Conservation (phyloP, 2,113 vertebrate genomes). For the Otis tarda region DNA sequence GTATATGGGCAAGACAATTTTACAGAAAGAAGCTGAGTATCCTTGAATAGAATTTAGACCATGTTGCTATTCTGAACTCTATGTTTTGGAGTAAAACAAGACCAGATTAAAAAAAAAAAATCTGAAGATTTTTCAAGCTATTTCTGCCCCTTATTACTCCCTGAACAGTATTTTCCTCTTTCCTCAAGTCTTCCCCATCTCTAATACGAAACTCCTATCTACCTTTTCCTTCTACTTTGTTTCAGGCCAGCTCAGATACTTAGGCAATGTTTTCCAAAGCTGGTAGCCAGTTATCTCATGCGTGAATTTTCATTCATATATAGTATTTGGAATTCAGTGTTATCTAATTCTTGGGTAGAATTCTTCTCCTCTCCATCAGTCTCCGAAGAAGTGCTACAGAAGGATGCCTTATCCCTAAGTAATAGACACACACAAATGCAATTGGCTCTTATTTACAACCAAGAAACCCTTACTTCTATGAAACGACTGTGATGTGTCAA, state of each 20-base stretch:
- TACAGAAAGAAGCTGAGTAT: not conserved
- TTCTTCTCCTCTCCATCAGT: not conserved
- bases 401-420: not conserved
- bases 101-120: not conserved
- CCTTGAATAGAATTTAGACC: not conserved
- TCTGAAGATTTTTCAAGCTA: not conserved
- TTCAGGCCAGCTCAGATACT: not conserved
- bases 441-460: not conserved
- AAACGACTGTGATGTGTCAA: not conserved
- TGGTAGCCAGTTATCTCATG: not conserved
- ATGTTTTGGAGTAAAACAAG: not conserved
- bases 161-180: not conserved
- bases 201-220: not conserved
- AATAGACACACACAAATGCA: not conserved
- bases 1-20: not conserved
- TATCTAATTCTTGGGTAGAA: not conserved
- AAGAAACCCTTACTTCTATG: not conserved
- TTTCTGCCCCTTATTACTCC: not conserved
- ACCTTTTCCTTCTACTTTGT: not conserved
- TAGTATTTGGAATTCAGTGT: not conserved
- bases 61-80: not conserved
- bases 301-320: not conserved
- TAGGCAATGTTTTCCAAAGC: not conserved
- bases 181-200: not conserved
- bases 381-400: not conserved